phyloP scores from a whole-genome alignment of 2,888 invertebrate species.

The Tetragonula carbonaria region DNA sequence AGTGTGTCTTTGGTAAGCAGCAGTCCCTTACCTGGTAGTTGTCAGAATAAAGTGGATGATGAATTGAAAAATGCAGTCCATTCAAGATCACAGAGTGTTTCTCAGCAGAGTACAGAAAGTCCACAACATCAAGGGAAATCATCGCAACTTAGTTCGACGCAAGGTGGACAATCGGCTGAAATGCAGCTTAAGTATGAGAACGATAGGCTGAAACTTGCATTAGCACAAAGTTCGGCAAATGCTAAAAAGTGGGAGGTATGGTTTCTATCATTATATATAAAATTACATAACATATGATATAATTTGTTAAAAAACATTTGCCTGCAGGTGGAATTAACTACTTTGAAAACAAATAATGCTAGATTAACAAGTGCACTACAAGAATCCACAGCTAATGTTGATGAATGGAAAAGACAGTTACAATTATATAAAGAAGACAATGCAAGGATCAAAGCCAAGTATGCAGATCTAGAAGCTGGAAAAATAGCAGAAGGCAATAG shows the following conservation, averaged over 20 bases:
- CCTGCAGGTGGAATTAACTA: slow-evolving; percentile 92
- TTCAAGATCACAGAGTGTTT: slow-evolving; percentile 82
- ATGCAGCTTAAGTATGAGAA: slow-evolving; percentile 98
- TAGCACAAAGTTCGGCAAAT: slow-evolving; percentile 98
- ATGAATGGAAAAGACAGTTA: slow-evolving; percentile 98
- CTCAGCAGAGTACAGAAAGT: slow-evolving; percentile 85
- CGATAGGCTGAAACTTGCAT: slow-evolving; percentile 96
- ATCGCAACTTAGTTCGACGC: slow-evolving; percentile 74
- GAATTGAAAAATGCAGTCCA: slow-evolving; percentile 82
- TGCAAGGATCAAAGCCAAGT: slow-evolving; percentile 91
- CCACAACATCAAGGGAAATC: slow-evolving; percentile 87
- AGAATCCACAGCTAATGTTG: slow-evolving; percentile 98
- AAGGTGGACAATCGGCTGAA: slow-evolving; percentile 86
- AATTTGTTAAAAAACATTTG: slow-evolving; percentile 11
- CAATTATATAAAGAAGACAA: slow-evolving; percentile 97
- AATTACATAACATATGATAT: not conserved
- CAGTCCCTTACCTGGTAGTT: slow-evolving; percentile 81
- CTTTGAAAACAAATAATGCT: slow-evolving; percentile 97
- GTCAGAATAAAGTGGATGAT: slow-evolving; percentile 81
- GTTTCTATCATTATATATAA: not conserved
- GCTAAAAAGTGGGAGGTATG: slow-evolving; percentile 97
- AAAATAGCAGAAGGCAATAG: slow-evolving; percentile 84
- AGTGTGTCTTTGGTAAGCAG: slow-evolving; percentile 82
- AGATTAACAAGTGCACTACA: slow-evolving; percentile 97
- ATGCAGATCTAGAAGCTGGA: slow-evolving; percentile 89